Evolutionary conservation across 2,113 vertebrate species (phyloP).

Genomic region (Hippocampus abdominalis): DNA sequence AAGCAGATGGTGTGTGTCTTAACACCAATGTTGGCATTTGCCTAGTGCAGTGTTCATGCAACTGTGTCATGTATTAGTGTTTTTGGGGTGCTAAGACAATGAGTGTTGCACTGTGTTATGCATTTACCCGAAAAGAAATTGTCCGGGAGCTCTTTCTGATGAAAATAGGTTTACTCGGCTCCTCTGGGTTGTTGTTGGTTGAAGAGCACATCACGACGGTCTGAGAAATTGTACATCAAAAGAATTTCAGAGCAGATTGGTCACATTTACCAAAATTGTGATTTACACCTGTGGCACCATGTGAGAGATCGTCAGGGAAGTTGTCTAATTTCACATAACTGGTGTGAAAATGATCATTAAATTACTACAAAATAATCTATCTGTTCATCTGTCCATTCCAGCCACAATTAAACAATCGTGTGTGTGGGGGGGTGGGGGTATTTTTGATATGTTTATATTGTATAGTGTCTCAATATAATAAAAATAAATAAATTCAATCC

Average conservation of each 20-base stretch:
- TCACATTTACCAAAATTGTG: neutral
- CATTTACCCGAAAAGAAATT: slow-evolving; percentile 85
- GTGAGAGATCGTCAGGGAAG: neutral
- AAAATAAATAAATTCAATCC: too few species aligned
- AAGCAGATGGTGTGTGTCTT: neutral
- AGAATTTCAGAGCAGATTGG: neutral
- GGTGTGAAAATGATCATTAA: too few species aligned
- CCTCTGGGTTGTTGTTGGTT: slow-evolving; percentile 32
- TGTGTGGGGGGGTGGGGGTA: too few species aligned
- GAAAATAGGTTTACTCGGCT: slow-evolving; percentile 72
- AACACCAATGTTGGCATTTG: slow-evolving; percentile 8
- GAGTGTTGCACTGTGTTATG: neutral
- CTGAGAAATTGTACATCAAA: slow-evolving; percentile 32
- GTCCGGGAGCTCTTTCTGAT: slow-evolving; percentile 79
- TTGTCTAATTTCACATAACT: too few species aligned
- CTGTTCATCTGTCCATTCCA: too few species aligned
- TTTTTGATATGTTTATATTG: too few species aligned
- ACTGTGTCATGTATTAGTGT: neutral
- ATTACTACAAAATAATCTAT: too few species aligned
- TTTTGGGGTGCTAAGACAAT: neutral
- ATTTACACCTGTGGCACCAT: too few species aligned
- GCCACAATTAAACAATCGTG: too few species aligned
- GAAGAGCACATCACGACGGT: slow-evolving; percentile 33
- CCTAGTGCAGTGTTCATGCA: neutral
- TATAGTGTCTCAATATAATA: too few species aligned